phyloP scores from a whole-genome alignment of 2,888 invertebrate species.

The Acanthopleura granulata region DNA sequence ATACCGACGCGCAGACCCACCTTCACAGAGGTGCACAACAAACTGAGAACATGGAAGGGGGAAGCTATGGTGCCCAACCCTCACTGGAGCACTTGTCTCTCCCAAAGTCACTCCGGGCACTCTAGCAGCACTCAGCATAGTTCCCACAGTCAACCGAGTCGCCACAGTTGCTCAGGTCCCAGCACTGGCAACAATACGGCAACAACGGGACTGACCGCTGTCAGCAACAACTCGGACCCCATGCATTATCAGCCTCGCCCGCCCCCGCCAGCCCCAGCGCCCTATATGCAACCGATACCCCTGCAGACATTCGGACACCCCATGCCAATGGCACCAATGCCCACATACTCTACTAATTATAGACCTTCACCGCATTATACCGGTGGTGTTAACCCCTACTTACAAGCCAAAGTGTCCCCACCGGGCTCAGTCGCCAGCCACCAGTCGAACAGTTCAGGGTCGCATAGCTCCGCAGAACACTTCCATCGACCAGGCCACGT shows the following conservation, averaged over 20 bases:
- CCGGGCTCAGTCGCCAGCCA: slow-evolving; percentile 63
- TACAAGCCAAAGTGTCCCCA: slow-evolving; percentile 57
- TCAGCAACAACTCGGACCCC: slow-evolving; percentile 52
- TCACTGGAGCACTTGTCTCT: slow-evolving; percentile 51
- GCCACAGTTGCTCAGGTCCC: slow-evolving; percentile 71
- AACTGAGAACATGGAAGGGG: slow-evolving; percentile 80
- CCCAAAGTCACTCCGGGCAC: slow-evolving; percentile 60
- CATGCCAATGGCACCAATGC: slow-evolving; percentile 19
- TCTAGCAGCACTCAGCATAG: slow-evolving; percentile 46
- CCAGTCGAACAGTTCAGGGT: slow-evolving; percentile 49
- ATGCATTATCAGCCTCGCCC: slow-evolving; percentile 3
- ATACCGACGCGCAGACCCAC: slow-evolving; percentile 90
- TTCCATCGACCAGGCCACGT: slow-evolving; percentile 8
- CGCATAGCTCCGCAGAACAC: slow-evolving; percentile 24
- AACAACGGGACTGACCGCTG: slow-evolving; percentile 70
- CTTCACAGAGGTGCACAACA: slow-evolving; percentile 90
- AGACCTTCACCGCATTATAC: slow-evolving; percentile 21
- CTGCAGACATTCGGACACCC: slow-evolving; percentile 14
- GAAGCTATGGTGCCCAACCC: slow-evolving; percentile 59
- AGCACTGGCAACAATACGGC: slow-evolving; percentile 71
- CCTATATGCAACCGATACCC: slow-evolving; percentile 17
- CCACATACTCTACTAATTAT: slow-evolving; percentile 3
- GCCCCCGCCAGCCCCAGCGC: slow-evolving; percentile 25
- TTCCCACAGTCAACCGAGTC: slow-evolving; percentile 22
- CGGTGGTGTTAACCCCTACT: slow-evolving; percentile 32